These are phyloP conservation scores for Aptenodytes patagonicus DNA, from an alignment of 2,113 vertebrate genomes.

Conservation along the genomic window DNA sequence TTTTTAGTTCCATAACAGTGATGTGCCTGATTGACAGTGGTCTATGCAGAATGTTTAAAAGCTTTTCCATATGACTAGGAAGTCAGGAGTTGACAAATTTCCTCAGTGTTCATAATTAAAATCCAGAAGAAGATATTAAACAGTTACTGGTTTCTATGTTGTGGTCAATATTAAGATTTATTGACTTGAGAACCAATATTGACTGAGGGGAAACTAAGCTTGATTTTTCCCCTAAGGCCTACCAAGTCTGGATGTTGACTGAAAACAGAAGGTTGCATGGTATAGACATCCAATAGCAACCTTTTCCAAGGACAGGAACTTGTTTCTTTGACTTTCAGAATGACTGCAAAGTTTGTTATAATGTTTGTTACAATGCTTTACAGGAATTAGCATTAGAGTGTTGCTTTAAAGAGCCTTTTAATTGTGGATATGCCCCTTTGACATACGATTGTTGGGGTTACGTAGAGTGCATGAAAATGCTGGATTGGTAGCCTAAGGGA, in stretches of 20 bases:
- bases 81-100: slow-evolving; percentile 62
- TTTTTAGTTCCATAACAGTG: neutral
- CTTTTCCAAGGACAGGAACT: neutral
- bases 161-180: slow-evolving; percentile 66
- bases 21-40: neutral
- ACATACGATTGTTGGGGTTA: neutral
- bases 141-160: slow-evolving; percentile 54
- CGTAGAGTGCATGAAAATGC: neutral
- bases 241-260: slow-evolving; percentile 26
- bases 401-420: neutral
- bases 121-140: slow-evolving; percentile 58
- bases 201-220: neutral
- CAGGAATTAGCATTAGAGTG: neutral
- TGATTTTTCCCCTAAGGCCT: slow-evolving; percentile 4
- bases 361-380: neutral
- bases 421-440: neutral
- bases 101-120: slow-evolving; percentile 69
- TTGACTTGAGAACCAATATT: slow-evolving; percentile 41
- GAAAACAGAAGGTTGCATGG: slow-evolving; percentile 7
- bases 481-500: neutral
- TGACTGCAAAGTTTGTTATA: neutral
- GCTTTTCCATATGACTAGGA: slow-evolving; percentile 73
- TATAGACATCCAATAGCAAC: neutral
- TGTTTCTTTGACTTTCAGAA: neutral
- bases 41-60: slow-evolving; percentile 47